These are phyloP conservation scores for Germaria angustata DNA, from an alignment of 2,888 invertebrate genomes.

Conservation along the genomic window DNA sequence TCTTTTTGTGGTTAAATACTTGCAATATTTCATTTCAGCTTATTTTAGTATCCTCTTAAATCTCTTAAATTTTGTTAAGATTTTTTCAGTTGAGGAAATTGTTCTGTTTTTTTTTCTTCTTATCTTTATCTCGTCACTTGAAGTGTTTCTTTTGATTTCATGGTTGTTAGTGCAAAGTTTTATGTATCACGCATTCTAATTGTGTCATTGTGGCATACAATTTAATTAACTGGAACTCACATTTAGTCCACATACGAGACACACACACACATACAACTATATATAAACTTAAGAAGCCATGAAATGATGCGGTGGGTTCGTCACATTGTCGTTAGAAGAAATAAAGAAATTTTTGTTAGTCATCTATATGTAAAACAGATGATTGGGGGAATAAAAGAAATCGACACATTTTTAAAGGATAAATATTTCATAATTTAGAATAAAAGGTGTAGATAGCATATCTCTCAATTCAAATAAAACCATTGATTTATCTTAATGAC, in stretches of 20 bases:
- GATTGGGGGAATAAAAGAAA: background rate
- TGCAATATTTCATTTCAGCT: conserved; percentile 4
- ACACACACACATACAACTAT: background rate
- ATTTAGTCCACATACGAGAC: background rate
- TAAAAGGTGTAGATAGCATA: background rate
- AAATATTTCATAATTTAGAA: background rate
- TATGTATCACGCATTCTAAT: conserved; percentile 60
- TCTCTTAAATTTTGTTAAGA: conserved; percentile 37
- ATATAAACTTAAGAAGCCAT: conserved; percentile 46
- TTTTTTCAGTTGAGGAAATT: conserved; percentile 5
- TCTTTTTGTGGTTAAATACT: conserved; percentile 36
- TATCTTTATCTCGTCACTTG: conserved; percentile 37
- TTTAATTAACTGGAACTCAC: conserved; percentile 68
- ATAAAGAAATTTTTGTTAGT: conserved; percentile 26
- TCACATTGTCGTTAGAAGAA: conserved; percentile 4
- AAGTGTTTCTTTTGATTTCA: conserved; percentile 57
- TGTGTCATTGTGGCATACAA: conserved; percentile 68
- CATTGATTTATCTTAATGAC: background rate
- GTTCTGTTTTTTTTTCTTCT: conserved; percentile 5
- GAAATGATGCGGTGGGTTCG: conserved; percentile 25
- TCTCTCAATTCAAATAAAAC: background rate
- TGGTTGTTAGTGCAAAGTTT: conserved; percentile 51
- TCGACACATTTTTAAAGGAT: background rate
- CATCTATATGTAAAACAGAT: background rate
- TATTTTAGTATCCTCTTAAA: conserved; percentile 28